These are phyloP conservation scores for Misgurnus mizolepis DNA, from an alignment of 2,113 vertebrate species.

Conservation along the genomic window DNA sequence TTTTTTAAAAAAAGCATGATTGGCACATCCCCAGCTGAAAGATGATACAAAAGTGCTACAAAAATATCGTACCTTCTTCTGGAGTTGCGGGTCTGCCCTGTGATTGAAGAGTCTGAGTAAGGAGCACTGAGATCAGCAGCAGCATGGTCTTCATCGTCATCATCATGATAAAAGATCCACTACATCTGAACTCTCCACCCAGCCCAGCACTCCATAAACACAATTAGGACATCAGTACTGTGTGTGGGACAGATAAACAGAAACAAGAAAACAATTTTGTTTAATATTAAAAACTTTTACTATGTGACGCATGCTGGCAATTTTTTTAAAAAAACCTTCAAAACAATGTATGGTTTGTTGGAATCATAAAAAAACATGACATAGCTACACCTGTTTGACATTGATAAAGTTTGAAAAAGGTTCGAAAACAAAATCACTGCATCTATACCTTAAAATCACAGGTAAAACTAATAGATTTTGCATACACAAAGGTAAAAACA, in stretches of 20 bases:
- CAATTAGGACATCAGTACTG: slow-evolving; percentile 67
- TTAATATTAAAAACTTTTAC: no score
- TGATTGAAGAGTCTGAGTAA: slow-evolving; percentile 61
- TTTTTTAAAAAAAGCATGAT: no score
- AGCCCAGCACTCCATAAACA: slow-evolving; percentile 71
- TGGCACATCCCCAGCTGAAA: background rate
- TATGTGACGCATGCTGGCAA: no score
- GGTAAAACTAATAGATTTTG: no score
- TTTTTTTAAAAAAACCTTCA: no score
- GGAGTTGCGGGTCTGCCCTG: slow-evolving; percentile 64
- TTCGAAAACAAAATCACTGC: no score
- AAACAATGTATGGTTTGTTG: no score
- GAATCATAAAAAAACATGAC: no score
- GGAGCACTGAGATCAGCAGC: slow-evolving; percentile 69
- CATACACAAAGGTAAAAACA: no score
- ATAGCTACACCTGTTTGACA: no score
- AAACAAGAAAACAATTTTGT: background rate
- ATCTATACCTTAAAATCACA: no score
- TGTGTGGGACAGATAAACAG: slow-evolving; percentile 45
- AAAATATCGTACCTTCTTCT: slow-evolving; percentile 71
- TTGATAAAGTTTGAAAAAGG: no score
- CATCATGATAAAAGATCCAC: slow-evolving; percentile 65
- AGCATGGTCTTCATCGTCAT: slow-evolving; percentile 68
- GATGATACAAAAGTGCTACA: background rate
- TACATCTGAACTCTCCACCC: slow-evolving; percentile 65